Base-by-base conservation (phyloP, 2,888 invertebrate genomes). In the Ornithoptera alexandrae region DNA sequence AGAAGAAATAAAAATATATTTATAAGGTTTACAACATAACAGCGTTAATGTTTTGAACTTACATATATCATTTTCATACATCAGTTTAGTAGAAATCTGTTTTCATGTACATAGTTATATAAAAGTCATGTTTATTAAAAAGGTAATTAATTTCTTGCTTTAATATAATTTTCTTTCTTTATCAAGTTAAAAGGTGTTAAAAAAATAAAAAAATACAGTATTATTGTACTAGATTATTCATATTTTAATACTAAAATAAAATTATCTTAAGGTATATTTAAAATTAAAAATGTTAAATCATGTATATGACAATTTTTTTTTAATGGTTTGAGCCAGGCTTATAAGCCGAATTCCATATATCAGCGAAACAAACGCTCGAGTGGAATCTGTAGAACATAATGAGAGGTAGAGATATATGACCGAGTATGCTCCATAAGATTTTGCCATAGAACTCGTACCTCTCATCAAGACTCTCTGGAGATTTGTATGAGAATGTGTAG, bases 381-480 rank as follows among this genome's bases (percentile, higher is more conserved):
- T 96, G 96, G 81, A 96, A 96, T 71, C 96, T 90, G 79, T 96
- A 96, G 86, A 96, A 96, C 93, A 96, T 95, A 71, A 95, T 96
- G 4, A 96, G 86, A 0, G 96, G 96, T 17, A 96, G 85, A 53
- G 95, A 95, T 78, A 96, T 88, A 80, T 96, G 96, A 30, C 95
- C 95, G 7, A 96, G 88, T 62, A 96, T 94, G 8, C 95, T 94
- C 96, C 96, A 96, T 42, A 95, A 77, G 3, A 94, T 93, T 76
- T 94, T 94, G 36, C 96, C 96, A 78, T 96, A 96, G 81, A 93
- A 96, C 56, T 94, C 93, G 78, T 95, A 94, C 82, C 95, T 92
- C 72, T 92, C 90, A 74, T 93, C 93, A 1, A 90, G 79, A 67
- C 89, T 90, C 42, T 93, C 93, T 0, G 91, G 92, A 0, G 92